Evolutionary conservation across 2,797 vertebrate species (phyloP).

Genomic region (Parotocinclus haroldoi): DNA sequence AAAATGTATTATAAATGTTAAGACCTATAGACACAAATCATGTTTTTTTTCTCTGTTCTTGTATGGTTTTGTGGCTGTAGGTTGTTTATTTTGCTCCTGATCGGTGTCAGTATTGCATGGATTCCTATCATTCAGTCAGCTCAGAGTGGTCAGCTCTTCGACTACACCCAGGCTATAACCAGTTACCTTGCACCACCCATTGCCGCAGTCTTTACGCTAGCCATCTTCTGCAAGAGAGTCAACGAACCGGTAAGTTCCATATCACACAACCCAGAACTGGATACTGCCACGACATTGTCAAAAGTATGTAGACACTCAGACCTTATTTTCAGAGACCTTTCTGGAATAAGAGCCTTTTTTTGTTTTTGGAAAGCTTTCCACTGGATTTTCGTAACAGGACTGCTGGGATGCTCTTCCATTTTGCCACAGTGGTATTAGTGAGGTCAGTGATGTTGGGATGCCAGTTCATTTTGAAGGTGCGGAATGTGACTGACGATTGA

Average conservation of each 20-base stretch:
- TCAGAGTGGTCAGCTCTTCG: constrained; percentile 89
- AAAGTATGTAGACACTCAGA: no score
- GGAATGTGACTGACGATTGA: no score
- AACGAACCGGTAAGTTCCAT: constrained; percentile 37
- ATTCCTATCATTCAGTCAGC: constrained; percentile 85
- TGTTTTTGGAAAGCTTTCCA: no score
- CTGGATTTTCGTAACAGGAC: no score
- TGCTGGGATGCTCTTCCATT: no score
- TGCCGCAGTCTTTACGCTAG: constrained; percentile 38
- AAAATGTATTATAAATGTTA: no score
- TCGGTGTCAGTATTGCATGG: constrained; percentile 89
- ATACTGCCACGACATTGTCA: no score
- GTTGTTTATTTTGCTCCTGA: constrained; percentile 81
- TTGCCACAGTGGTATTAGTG: no score
- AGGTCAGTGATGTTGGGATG: no score
- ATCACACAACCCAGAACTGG: no score
- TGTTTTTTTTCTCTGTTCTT: neutral
- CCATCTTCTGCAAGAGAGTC: constrained; percentile 47
- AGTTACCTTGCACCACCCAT: constrained; percentile 48
- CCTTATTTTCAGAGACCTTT: no score
- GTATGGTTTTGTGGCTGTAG: constrained; percentile 59
- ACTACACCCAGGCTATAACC: constrained; percentile 72
- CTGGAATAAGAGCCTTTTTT: neutral
- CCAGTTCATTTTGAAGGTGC: no score
- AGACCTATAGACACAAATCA: neutral